These are phyloP conservation scores for Parotia lawesii DNA, from an alignment of 2,113 vertebrate species.

Conservation along the genomic window DNA sequence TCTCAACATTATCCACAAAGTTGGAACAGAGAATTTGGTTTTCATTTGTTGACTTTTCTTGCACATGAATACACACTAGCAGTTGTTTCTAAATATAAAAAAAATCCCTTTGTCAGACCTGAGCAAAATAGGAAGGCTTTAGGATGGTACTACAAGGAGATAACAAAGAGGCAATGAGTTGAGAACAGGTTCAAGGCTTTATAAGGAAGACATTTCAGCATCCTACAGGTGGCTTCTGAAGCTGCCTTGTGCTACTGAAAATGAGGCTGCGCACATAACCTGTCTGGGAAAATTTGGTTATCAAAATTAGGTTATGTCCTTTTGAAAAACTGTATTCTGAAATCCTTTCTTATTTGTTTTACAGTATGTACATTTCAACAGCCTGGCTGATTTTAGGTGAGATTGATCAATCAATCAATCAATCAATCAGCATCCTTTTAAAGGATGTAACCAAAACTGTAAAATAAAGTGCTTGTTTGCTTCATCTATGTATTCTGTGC, in stretches of 20 bases:
- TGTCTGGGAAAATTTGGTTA: neutral
- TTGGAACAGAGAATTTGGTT: neutral
- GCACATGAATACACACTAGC: neutral
- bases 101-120: neutral
- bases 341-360: conserved; percentile 5
- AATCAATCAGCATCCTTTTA: neutral
- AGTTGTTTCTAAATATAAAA: neutral
- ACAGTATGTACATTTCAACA: conserved; percentile 7
- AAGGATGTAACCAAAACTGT: conserved; percentile 23
- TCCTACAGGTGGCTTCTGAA: neutral
- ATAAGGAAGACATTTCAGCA: neutral
- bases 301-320: neutral
- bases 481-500: conserved; percentile 50
- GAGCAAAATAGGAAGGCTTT: neutral
- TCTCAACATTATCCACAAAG: neutral
- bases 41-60: neutral
- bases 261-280: neutral
- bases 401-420: neutral
- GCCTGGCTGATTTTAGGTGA: neutral
- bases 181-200: neutral
- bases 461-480: neutral
- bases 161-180: neutral
- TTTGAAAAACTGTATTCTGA: conserved; percentile 2
- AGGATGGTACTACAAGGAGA: neutral
- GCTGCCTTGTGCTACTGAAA: neutral